Conservation (phyloP, 2,888 invertebrate genomes). For the Copidosoma aretas region DNA sequence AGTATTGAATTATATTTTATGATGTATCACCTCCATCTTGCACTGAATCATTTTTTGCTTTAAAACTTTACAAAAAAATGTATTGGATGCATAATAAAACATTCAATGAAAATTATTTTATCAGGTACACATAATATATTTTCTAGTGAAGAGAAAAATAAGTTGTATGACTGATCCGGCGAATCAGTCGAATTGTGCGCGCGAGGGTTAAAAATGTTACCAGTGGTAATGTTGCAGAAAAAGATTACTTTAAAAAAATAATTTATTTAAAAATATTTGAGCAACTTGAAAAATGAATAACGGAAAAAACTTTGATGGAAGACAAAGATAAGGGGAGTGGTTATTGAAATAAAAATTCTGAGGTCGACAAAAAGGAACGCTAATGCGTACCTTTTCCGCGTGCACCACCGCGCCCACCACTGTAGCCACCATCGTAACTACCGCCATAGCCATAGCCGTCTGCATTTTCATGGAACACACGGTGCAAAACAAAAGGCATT, state of each 20-base stretch:
- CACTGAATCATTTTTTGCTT: too few species aligned
- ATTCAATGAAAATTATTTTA: too few species aligned
- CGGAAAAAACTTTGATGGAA: constrained; percentile 33
- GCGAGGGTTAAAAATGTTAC: constrained; percentile 32
- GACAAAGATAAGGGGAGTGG: constrained; percentile 36
- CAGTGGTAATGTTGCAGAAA: constrained; percentile 25
- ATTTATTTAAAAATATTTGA: background rate
- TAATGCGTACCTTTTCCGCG: constrained; percentile 82
- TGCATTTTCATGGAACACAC: constrained; percentile 64
- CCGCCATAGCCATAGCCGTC: constrained; percentile 83
- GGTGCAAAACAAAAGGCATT: constrained; percentile 53
- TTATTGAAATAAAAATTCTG: constrained; percentile 47
- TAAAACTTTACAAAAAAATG: too few species aligned
- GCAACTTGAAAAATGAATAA: constrained; percentile 20
- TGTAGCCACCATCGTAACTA: constrained; percentile 88
- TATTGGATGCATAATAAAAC: too few species aligned
- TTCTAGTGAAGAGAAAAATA: constrained; percentile 13
- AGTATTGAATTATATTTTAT: too few species aligned
- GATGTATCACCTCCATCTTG: too few species aligned
- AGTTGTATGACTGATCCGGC: constrained; percentile 30
- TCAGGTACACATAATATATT: constrained; percentile 2
- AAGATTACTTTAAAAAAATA: background rate
- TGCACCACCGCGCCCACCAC: constrained; percentile 84
- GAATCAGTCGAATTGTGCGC: constrained; percentile 34
- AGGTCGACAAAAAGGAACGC: constrained; percentile 59